Evolutionary conservation across 1,140 invertebrate genomes (phyloP), one percentile per base, ranked within the genome.

Genomic region (Pantala flavescens): DNA sequence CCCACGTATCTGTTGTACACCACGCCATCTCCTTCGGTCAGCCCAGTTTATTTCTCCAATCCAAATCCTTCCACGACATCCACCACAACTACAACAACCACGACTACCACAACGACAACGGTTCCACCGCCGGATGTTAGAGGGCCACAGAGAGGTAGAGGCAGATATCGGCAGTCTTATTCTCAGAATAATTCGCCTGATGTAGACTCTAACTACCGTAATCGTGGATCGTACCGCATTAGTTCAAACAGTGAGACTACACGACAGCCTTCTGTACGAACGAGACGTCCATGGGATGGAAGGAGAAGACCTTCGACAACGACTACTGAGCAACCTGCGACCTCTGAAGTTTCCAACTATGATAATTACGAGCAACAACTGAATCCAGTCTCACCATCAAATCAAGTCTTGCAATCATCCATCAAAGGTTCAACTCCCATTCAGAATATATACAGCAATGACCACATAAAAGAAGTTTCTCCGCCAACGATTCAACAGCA

Each of bases 151-250:
- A 81, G 81, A 71, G 43, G 77, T 19, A 79, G 82, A 23, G 74
- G 78, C 71, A 77, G 82, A 74, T 80, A 80, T 36, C 79, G 82
- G 81, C 82, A 77, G 71, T 71, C 75, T 74, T 77, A 28, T 43
- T 43, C 55, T 3, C 49, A 63, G n/a, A 63, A 16, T 63, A 63
- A 16, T 21, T 63, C 49, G n/a, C n/a, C 49, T 63, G 49, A 63
- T 63, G 14, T 21, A 21, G 49, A 63, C n/a, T 63, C 49, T 63
- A 63, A 63, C 12, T 63, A 63, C 12, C 14, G 49, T 5, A 63
- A 63, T 63, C 14, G 49, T 16, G 49, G 49, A 63, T 16, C 49
- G 49, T 63, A 63, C 12, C 49, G 49, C 5, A 21, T 16, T 7
- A 63, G 12, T 63, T 16, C 49, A 63, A 21, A 16, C 12, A 19